Conservation (phyloP, 1,140 invertebrate species). For the Drosophila saltans region DNA sequence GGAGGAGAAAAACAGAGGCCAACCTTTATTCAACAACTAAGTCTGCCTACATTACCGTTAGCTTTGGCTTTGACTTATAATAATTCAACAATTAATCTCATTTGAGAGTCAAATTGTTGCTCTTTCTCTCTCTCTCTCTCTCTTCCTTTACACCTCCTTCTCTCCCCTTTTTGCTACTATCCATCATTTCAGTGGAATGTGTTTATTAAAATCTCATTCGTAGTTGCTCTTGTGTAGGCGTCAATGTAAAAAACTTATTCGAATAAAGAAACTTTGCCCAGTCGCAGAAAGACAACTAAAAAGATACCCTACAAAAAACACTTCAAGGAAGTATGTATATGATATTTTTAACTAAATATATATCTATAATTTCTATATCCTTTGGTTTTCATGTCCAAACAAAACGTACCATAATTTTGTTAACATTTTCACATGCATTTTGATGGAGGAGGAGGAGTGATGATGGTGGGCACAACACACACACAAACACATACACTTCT, state of each 20-base stretch:
- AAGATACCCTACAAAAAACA: neutral
- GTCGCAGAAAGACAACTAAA: neutral
- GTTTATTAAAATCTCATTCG: slow-evolving; percentile 9
- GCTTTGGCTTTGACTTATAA: slow-evolving; percentile 49
- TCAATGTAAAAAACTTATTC: neutral
- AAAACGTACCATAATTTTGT: slow-evolving; percentile 62
- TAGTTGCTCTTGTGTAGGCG: neutral
- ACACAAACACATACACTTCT: slow-evolving; percentile 52
- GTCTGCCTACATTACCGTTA: slow-evolving; percentile 61
- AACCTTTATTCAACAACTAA: slow-evolving; percentile 48
- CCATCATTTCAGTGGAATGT: slow-evolving; percentile 8
- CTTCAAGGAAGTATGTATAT: too few relatives aligned
- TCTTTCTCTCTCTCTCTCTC: slow-evolving; percentile 6
- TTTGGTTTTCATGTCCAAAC: too few relatives aligned
- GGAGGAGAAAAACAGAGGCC: slow-evolving; percentile 26
- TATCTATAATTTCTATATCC: too few relatives aligned
- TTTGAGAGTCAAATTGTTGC: slow-evolving; percentile 33
- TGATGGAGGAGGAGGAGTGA: neutral
- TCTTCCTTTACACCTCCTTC: neutral
- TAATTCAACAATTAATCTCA: slow-evolving; percentile 74
- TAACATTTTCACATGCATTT: slow-evolving; percentile 66
- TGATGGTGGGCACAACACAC: slow-evolving; percentile 52
- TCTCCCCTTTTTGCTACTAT: neutral
- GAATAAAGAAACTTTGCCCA: slow-evolving; percentile 9
- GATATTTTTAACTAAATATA: too few relatives aligned